Evolutionary conservation across 2,888 invertebrate species (phyloP).

Genomic region (Aphelenchoides bicaudatus): DNA sequence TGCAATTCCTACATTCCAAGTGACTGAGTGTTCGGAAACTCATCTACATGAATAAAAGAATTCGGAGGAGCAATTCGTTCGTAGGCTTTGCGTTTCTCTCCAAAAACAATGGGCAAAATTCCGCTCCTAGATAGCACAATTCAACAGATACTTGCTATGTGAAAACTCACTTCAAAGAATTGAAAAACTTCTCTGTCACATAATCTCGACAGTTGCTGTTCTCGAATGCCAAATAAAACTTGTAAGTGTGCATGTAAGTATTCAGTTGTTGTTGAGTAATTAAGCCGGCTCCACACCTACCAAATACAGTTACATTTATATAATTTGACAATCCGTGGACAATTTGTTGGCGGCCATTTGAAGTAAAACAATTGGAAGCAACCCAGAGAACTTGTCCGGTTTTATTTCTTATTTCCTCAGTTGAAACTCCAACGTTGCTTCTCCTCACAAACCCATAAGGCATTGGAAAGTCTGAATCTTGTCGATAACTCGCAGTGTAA

Average conservation of each 20-base stretch:
- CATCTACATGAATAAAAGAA: conserved; percentile 40
- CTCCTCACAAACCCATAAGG: conserved; percentile 29
- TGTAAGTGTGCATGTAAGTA: conserved; percentile 21
- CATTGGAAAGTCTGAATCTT: conserved; percentile 29
- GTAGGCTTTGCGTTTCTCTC: conserved; percentile 31
- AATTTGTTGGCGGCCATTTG: conserved; percentile 25
- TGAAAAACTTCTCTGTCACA: conserved; percentile 46
- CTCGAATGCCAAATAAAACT: conserved; percentile 45
- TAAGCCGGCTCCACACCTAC: conserved; percentile 26
- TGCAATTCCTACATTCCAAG: conserved; percentile 30
- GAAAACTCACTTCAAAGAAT: conserved; percentile 13
- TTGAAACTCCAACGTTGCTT: neutral
- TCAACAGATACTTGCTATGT: neutral
- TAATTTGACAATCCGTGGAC: conserved; percentile 21
- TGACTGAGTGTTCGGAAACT: conserved; percentile 27
- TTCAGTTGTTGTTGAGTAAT: neutral
- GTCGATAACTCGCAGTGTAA: conserved; percentile 35
- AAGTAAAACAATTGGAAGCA: conserved; percentile 43
- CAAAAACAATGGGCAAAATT: conserved; percentile 37
- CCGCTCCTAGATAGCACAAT: conserved; percentile 24
- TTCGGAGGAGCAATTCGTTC: conserved; percentile 33
- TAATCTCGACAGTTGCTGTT: conserved; percentile 44
- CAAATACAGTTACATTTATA: conserved; percentile 33
- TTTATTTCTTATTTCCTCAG: conserved; percentile 17
- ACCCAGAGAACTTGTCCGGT: conserved; percentile 34